A percentile compares a stretch with the other conserved stretches of the same genome.
phyloP scores from a whole-genome alignment of 2,113 vertebrate genomes.

The Puntigrus tetrazona region DNA sequence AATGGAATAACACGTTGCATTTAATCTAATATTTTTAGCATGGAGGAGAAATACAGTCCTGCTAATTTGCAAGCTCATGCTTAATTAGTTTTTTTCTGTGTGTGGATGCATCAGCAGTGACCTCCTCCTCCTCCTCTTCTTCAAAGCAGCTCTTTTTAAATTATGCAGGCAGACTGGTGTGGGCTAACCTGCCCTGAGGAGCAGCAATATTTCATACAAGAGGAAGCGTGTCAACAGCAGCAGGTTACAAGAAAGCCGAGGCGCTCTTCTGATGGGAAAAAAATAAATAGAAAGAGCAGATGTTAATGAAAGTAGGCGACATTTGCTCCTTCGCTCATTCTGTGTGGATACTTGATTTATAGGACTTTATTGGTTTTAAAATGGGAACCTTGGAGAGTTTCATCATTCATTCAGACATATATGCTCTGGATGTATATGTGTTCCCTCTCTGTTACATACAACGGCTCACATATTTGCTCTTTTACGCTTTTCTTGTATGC shows the following conservation, averaged over 20 bases:
- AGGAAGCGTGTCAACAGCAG: slow-evolving; percentile 60
- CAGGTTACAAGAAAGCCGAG: slow-evolving; percentile 58
- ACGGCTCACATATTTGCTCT: neutral
- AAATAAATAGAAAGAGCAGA: slow-evolving; percentile 43
- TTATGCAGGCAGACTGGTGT: slow-evolving; percentile 51
- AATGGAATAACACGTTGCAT: neutral
- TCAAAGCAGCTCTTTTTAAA: slow-evolving; percentile 58
- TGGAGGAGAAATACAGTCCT: neutral
- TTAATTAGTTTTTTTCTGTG: slow-evolving; percentile 12
- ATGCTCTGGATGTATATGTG: neutral
- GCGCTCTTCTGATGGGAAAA: slow-evolving; percentile 43
- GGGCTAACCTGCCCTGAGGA: slow-evolving; percentile 54
- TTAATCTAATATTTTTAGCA: slow-evolving; percentile 7
- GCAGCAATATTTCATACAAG: slow-evolving; percentile 57
- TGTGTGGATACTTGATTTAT: neutral
- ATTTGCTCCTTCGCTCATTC: slow-evolving; percentile 4
- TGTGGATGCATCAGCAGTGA: slow-evolving; percentile 25
- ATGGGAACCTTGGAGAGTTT: neutral
- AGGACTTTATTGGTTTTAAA: neutral
- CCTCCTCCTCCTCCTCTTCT: slow-evolving; percentile 34
- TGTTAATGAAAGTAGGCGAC: slow-evolving; percentile 37
- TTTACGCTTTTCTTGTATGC: neutral
- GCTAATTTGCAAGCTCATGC: slow-evolving; percentile 21
- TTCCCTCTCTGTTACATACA: neutral
- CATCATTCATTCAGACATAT: neutral